phyloP scores from a whole-genome alignment of 64 coral and sea anemone genomes.

The Stichodactyla mertensii region DNA sequence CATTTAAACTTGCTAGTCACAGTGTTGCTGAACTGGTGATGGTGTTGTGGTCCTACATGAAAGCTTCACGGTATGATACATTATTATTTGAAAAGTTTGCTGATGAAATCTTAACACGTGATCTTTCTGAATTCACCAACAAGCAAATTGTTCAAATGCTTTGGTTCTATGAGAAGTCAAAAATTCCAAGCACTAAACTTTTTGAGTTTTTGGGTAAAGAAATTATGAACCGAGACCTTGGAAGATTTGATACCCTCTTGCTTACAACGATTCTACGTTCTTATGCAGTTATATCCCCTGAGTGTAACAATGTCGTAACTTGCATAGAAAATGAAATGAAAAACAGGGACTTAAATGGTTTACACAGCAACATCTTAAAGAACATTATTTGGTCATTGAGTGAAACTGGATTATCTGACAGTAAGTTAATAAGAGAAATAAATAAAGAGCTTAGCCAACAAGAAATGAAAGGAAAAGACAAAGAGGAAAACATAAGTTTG shows the following conservation, averaged over 20 bases:
- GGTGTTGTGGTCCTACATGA: conserved; percentile 27
- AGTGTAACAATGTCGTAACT: background rate
- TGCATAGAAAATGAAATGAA: background rate
- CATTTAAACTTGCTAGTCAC: background rate
- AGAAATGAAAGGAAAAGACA: background rate
- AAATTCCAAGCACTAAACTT: background rate
- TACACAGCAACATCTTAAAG: conserved; percentile 19
- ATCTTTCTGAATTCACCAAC: background rate
- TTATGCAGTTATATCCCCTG: background rate
- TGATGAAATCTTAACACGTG: background rate
- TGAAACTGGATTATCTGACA: background rate
- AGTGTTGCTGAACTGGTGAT: conserved; percentile 8
- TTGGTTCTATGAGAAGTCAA: conserved; percentile 14
- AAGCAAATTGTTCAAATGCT: conserved; percentile 16
- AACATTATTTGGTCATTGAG: background rate
- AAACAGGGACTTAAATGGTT: background rate
- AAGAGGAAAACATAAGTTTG: background rate
- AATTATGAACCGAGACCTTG: background rate
- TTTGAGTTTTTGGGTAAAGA: conserved; percentile 5
- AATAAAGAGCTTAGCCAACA: background rate
- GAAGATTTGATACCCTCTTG: conserved; percentile 3
- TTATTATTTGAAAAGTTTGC: conserved; percentile 6
- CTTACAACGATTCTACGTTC: conserved; percentile 11
- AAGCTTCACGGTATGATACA: background rate
- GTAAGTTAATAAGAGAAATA: background rate